phyloP scores from a whole-genome alignment of 2,888 invertebrate species.

The Malacosoma neustria region DNA sequence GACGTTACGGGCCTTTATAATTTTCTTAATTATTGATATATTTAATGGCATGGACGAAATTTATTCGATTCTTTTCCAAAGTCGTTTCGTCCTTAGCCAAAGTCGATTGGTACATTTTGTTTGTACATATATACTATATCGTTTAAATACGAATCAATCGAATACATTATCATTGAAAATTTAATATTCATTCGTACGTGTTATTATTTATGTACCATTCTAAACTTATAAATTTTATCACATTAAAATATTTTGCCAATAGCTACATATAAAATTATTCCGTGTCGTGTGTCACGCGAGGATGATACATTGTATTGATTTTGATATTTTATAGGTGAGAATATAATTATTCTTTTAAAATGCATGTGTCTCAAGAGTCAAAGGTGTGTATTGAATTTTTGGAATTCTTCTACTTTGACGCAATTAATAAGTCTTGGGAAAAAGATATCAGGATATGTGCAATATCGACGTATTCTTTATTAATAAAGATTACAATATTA shows the following conservation, averaged over 20 bases:
- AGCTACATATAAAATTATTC: conserved; percentile 29
- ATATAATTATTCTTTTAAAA: conserved; percentile 10
- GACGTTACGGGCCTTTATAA: too few species aligned
- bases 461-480: too few species aligned
- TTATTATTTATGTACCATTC: not conserved
- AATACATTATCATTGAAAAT: not conserved
- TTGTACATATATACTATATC: not conserved
- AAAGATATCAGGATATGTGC: too few species aligned
- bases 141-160: not conserved
- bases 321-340: conserved; percentile 13
- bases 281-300: conserved; percentile 25
- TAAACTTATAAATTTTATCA: too few species aligned
- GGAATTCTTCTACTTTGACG: conserved; percentile 23
- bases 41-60: too few species aligned
- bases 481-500: too few species aligned
- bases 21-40: too few species aligned
- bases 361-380: conserved; percentile 10
- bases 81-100: too few species aligned
- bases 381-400: conserved; percentile 20
- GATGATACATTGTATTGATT: conserved; percentile 18
- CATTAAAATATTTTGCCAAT: not conserved
- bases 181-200: not conserved
- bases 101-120: too few species aligned
- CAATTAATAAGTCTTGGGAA: not conserved
- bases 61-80: too few species aligned